These are phyloP conservation scores for Eolophus roseicapilla DNA, from an alignment of 2,113 vertebrate genomes.

Conservation along the genomic window DNA sequence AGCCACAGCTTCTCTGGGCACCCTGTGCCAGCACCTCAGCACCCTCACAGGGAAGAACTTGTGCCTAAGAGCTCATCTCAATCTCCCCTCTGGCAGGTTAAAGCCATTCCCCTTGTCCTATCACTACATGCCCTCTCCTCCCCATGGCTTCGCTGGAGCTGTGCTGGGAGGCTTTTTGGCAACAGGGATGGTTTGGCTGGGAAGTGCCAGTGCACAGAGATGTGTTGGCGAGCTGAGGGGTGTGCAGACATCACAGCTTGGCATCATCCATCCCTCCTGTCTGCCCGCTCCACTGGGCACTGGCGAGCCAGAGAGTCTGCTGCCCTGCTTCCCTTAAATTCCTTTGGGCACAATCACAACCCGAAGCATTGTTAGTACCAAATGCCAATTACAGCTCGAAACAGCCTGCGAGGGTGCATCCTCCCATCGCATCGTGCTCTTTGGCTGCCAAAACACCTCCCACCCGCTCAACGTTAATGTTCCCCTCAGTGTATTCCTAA, in stretches of 20 bases:
- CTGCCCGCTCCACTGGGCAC: not conserved
- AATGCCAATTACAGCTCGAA: not conserved
- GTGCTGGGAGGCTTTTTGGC: not conserved
- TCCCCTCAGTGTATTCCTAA: not conserved
- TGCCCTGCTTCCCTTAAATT: not conserved
- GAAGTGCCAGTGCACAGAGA: accelerated
- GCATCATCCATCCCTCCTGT: not conserved
- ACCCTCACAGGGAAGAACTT: not conserved
- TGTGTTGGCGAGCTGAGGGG: accelerated
- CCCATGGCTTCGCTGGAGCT: accelerated
- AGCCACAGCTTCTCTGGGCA: too few relatives aligned
- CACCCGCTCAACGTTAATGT: not conserved
- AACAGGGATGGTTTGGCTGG: not conserved
- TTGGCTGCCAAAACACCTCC: not conserved
- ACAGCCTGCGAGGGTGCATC: not conserved
- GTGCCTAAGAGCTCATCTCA: not conserved
- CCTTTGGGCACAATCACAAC: not conserved
- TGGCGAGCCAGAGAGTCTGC: not conserved
- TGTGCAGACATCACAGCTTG: not conserved
- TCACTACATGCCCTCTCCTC: not conserved
- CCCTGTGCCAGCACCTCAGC: too few relatives aligned
- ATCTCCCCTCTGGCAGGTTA: not conserved
- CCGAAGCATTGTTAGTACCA: not conserved
- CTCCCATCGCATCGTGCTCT: not conserved
- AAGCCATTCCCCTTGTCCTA: not conserved